Base-by-base conservation (phyloP, 2,888 invertebrate genomes). In the Digitonthophagus gazella region DNA sequence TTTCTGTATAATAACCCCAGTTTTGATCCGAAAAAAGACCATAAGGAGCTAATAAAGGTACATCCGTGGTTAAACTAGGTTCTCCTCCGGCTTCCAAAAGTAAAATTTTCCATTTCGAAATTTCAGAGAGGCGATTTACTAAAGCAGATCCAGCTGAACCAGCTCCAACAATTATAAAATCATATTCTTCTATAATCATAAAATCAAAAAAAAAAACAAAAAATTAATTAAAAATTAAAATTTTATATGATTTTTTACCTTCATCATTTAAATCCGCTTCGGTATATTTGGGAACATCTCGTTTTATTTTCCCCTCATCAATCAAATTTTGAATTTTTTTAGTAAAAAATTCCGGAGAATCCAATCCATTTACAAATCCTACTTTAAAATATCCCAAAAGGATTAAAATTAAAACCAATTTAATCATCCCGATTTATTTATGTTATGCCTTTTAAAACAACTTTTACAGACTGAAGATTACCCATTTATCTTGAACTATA, bases 81-180 rank as follows among this genome's bases (percentile, higher is more conserved):
- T 83, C 81, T 16, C 80, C 81, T 0, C 89, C 89, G 0, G 90
- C 89, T 78, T 92, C 92, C 5, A 92, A 76, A 0, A 91, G 80
- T 4, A 92, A 82, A 0, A 91, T 86, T 64, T 83, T 87, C 85
- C 86, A 86, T 57, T 87, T 78, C 0, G 80, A 78, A 67, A 85
- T 87, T 80, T 91, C 91, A 0, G 89, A 85, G 0, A 93, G 83
- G 0, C 92, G 85, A 74, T 90, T 87, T 0, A 92, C 91, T 11
- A 92, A 76, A 0, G 88, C 89, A 0, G 91, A 88, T 0, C 92
- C 92, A 0, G 90, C 88, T 0, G 91, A 87, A 0, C 92, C 91
- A 0, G 89, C 89, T 0, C 91, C 91, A 0, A 91, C 84, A 18
- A 90, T 83, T 2, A 90, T 83, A 74, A 90, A 90, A 76, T 91